Evolutionary conservation across 1,140 invertebrate genomes (phyloP).

Genomic region (Aradophagus sp.): DNA sequence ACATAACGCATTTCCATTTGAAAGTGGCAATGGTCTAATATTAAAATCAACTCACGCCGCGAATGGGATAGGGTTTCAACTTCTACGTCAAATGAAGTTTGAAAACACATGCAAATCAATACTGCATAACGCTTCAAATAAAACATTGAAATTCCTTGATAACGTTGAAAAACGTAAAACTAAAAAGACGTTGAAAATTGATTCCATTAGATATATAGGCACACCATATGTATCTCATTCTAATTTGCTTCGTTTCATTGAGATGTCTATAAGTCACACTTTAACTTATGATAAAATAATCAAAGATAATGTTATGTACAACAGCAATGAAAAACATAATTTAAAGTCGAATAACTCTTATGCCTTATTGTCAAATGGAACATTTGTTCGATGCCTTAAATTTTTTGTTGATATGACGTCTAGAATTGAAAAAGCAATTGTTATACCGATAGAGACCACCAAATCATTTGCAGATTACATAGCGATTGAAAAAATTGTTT

Average conservation of each 20-base stretch:
- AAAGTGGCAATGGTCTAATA: not conserved
- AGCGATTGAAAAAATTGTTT: conserved; percentile 3
- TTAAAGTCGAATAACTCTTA: conserved; percentile 7
- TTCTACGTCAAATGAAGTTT: conserved; percentile 24
- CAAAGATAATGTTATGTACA: conserved; percentile 9
- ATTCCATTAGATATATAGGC: conserved; percentile 22
- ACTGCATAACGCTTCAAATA: conserved; percentile 4
- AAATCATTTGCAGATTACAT: not conserved
- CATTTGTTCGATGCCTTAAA: conserved; percentile 13
- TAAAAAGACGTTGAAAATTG: conserved; percentile 13
- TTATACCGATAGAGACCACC: conserved; percentile 9
- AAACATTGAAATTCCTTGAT: conserved; percentile 10
- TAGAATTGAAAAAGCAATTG: conserved; percentile 12
- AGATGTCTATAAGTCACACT: conserved; percentile 4
- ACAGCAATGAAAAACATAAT: not conserved
- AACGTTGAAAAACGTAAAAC: conserved; percentile 3
- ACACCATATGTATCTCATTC: not conserved
- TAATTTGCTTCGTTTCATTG: not conserved
- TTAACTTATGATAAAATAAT: conserved; percentile 11
- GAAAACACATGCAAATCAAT: conserved; percentile 13
- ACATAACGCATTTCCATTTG: conserved; percentile 1
- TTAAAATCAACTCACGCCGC: conserved; percentile 4
- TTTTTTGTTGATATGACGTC: conserved; percentile 16
- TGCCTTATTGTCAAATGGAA: conserved; percentile 6
- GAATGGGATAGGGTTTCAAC: conserved; percentile 24